Conservation (phyloP, 2,113 vertebrate species). For the Grallaria varia region DNA sequence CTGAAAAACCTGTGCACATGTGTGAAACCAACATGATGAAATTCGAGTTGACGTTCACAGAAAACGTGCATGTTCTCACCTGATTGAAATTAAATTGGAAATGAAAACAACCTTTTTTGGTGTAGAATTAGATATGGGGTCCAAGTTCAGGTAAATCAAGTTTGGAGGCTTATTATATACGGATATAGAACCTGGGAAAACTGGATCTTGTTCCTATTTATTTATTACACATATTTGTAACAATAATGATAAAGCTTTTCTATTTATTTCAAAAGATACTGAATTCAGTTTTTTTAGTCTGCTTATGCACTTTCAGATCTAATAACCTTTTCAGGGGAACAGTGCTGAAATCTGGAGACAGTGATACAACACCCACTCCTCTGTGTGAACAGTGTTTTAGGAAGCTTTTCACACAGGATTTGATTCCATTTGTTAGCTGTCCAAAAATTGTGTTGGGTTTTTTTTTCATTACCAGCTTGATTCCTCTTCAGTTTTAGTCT, state of each 20-base stretch:
- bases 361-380: not conserved
- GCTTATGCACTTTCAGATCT: not conserved
- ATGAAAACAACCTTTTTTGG: not conserved
- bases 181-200: not conserved
- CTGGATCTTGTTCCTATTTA: not conserved
- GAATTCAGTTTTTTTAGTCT: not conserved
- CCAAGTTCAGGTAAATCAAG: not conserved
- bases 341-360: not conserved
- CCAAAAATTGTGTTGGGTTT: not conserved
- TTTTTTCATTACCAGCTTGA: slow-evolving; percentile 23
- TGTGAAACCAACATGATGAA: not conserved
- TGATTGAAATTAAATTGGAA: not conserved
- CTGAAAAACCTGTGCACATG: not conserved
- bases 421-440: not conserved
- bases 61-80: not conserved
- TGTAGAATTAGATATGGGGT: not conserved
- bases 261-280: not conserved
- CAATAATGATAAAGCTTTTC: not conserved
- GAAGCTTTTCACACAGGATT: not conserved
- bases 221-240: not conserved
- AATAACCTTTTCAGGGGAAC: not conserved
- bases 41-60: not conserved
- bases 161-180: not conserved
- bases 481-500: slow-evolving; percentile 41
- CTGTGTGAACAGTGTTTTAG: not conserved